Base-by-base conservation (phyloP, 2,888 invertebrate genomes). In the Campoplex capitator region DNA sequence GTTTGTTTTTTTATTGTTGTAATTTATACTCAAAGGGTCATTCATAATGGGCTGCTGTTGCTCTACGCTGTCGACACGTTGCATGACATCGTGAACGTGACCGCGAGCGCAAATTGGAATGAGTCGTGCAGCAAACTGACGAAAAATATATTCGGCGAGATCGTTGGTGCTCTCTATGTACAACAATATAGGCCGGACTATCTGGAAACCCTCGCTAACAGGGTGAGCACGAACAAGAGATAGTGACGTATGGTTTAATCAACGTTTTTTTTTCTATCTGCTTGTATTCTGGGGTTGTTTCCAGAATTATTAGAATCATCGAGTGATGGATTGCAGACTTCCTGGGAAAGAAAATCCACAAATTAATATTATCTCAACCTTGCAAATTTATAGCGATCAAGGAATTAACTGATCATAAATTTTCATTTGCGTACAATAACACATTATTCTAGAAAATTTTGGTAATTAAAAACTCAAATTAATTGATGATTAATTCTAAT, bases 11-110 rank as follows among this genome's bases (percentile, higher is more conserved):
- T 67, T 48, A 42, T 76, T 62, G 1, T 62, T 70, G 32, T 32
- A 32, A 82, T 82, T 82, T 67, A 75, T 68, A 75, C 76, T 84
- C 58, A 54, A 88, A 95, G 95, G 91, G 93, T 95, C 85, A 92
- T 95, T 82, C 95, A 95, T 92, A 95, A 95, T 88, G 94, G 95
- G 28, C 91, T 95, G 87, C 91, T 95, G 84, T 92, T 95, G 74
- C 91, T 95, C 71, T 95, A 95, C 91, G 95, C 95, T 48, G 92
- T 95, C 73, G 95, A 95, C 89, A 94, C 94, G 75, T 92, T 95
- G 56, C 93, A 94, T 88, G 95, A 95, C 88, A 93, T 95, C 71
- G 93, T 94, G 18, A 95, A 95, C 89, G 93, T 93, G 75, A 94
- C 94, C 56, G 93, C 93, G 28, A 92, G 91, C 89, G 91, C 90